Conservation (phyloP, 2,113 vertebrate genomes). For the Dicrurus megarhynchus region DNA sequence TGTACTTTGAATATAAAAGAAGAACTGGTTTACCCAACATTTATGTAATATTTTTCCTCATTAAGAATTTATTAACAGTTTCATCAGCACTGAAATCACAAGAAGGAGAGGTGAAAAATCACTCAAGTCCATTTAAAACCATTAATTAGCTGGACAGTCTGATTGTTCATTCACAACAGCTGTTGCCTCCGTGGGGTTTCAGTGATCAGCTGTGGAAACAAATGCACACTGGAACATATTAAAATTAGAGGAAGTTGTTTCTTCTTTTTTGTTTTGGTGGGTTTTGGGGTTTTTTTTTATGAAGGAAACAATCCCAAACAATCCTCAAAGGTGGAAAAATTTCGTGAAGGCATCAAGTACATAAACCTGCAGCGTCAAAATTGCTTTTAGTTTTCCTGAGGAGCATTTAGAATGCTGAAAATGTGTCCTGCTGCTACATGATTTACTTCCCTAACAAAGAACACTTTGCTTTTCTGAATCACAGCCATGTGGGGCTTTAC, state of each 20-base stretch:
- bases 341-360: neutral
- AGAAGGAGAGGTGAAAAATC: neutral
- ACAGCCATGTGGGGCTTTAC: neutral
- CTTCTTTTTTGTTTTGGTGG: no score
- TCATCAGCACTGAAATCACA: neutral
- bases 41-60: neutral
- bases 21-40: neutral
- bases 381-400: neutral
- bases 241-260: neutral
- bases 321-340: neutral
- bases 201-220: neutral
- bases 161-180: neutral
- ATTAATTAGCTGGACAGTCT: neutral
- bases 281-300: neutral
- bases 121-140: neutral
- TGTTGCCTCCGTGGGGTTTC: neutral
- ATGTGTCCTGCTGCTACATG: neutral
- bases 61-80: conserved; percentile 1
- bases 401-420: neutral
- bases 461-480: neutral
- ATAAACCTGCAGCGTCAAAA: neutral
- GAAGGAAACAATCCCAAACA: neutral
- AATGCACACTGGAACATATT: neutral
- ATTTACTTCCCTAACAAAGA: neutral
- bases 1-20: neutral